A percentile compares a stretch with the other conserved stretches of the same genome.
Conservation (phyloP, 2,113 vertebrate species). For the Sander vitreus region DNA sequence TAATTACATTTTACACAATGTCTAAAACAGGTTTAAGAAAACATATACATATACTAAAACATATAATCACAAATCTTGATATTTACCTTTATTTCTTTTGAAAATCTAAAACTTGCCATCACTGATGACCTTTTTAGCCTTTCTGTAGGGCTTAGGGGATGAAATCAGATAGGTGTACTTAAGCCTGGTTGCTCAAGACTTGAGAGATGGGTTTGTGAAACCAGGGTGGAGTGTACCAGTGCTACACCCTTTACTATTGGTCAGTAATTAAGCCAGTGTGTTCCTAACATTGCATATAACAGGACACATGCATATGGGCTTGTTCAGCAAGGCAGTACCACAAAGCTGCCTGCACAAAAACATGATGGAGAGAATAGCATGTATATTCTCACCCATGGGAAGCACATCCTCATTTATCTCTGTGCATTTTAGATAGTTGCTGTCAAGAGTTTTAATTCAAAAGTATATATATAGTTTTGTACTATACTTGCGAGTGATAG, state of each 20-base stretch:
- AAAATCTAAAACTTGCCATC: constrained; percentile 38
- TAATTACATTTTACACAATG: not conserved
- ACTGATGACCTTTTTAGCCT: constrained; percentile 60
- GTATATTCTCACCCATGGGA: not conserved
- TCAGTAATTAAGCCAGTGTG: constrained; percentile 67
- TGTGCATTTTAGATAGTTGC: not conserved
- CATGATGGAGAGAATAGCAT: constrained; percentile 4
- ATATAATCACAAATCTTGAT: not conserved
- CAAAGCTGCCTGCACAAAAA: constrained; percentile 13
- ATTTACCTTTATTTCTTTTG: constrained; percentile 46
- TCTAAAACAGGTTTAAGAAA: not conserved
- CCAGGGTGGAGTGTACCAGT: constrained; percentile 32
- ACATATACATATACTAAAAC: too few species aligned
- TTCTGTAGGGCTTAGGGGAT: constrained; percentile 47
- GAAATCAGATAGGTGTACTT: constrained; percentile 78
- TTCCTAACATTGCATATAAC: constrained; percentile 55
- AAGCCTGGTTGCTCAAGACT: constrained; percentile 67
- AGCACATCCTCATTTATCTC: not conserved
- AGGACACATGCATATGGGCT: constrained; percentile 52
- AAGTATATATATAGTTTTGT: not conserved
- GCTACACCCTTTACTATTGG: constrained; percentile 48
- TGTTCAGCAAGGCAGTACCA: not conserved
- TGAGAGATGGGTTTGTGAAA: constrained; percentile 66
- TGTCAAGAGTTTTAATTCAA: not conserved
- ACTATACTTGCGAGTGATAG: too few species aligned